Evolutionary conservation across 2,797 vertebrate species (phyloP), one percentile per base, ranked within the genome.

Genomic region (Hemibagrus guttatus): DNA sequence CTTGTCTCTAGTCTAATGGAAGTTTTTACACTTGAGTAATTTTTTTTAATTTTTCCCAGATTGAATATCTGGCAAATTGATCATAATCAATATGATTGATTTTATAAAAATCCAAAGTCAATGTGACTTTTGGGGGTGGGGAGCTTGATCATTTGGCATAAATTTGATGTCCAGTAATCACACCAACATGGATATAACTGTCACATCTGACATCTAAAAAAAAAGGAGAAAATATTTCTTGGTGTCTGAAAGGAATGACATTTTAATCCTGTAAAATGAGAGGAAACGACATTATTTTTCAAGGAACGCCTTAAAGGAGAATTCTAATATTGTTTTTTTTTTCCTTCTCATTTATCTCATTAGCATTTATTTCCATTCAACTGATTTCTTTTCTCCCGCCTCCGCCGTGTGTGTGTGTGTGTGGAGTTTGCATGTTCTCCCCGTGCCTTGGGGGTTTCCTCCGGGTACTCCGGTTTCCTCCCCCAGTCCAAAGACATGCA

Each of bases 121-220:
- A 46, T 52, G 46, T n/a, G 26, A 52, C n/a, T 75, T n/a, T 49
- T 39, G 1, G 35, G 35, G 35, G 35, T 1, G 35, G 35, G 71
- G 72, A 74, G 16, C 46, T 75, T 23, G 39, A n/a, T 52, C 46
- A 17, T 75, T 75, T 52, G 42, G 72, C 46, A 52, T 49, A 21
- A 31, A 49, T 11, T 21, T 72, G 71, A 72, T 72, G 71, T 72
- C 71, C 42, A 64, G 64, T 35, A 54, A 49, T 69, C 46, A 31
- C 63, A 21, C 46, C 11, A n/a, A 31, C 61, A 68, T 11, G 2
- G n/a, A 66, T n/a, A 42, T n/a, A 31, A 49, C 1, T 1, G 26
- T 81, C 26, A 52, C 26, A 64, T 28, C 75, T 78, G 52, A n/a
- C 74, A 78, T 56, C 56, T 26, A n/a, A 26, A 28, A 59, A 82